A percentile compares a stretch with the other conserved stretches of the same genome.
These are phyloP conservation scores for Aleiodes sp. DNA, from an alignment of 1,140 invertebrate species.

Conservation along the genomic window DNA sequence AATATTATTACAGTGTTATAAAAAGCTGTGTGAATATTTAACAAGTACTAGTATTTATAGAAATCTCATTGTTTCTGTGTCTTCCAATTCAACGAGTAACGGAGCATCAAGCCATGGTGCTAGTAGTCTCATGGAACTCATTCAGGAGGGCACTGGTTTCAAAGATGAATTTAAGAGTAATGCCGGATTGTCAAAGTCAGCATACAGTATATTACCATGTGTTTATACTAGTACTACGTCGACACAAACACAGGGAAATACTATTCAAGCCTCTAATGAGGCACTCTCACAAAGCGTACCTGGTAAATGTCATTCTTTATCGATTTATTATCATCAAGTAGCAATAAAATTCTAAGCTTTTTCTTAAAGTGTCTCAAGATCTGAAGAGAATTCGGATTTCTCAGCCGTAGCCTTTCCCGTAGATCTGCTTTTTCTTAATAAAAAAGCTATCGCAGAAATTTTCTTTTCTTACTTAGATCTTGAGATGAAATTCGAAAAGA, in stretches of 20 bases:
- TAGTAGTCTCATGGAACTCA: conserved; percentile 75
- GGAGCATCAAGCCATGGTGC: conserved; percentile 58
- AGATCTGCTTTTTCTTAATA: too few relatives aligned
- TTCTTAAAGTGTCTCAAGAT: too few relatives aligned
- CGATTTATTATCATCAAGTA: conserved; percentile 32
- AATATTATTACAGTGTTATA: conserved; percentile 86
- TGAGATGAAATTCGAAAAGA: neutral
- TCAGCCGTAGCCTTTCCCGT: too few relatives aligned
- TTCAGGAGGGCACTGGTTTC: conserved; percentile 82
- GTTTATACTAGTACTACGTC: conserved; percentile 76
- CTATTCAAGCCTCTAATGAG: conserved; percentile 53
- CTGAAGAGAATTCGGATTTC: too few relatives aligned
- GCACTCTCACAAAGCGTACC: conserved; percentile 52
- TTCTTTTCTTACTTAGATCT: neutral
- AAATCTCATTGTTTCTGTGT: conserved; percentile 64
- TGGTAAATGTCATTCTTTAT: conserved; percentile 40
- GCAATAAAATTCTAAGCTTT: too few relatives aligned
- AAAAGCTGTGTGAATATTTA: conserved; percentile 86
- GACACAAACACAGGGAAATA: conserved; percentile 71
- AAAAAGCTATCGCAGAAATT: conserved; percentile 34
- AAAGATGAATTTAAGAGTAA: conserved; percentile 79
- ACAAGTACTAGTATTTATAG: conserved; percentile 76
- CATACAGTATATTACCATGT: conserved; percentile 77
- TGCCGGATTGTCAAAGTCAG: conserved; percentile 74
- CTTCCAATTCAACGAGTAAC: conserved; percentile 66